These are phyloP conservation scores for Aleadryas rufinucha DNA, from an alignment of 2,113 vertebrate species.

Conservation along the genomic window DNA sequence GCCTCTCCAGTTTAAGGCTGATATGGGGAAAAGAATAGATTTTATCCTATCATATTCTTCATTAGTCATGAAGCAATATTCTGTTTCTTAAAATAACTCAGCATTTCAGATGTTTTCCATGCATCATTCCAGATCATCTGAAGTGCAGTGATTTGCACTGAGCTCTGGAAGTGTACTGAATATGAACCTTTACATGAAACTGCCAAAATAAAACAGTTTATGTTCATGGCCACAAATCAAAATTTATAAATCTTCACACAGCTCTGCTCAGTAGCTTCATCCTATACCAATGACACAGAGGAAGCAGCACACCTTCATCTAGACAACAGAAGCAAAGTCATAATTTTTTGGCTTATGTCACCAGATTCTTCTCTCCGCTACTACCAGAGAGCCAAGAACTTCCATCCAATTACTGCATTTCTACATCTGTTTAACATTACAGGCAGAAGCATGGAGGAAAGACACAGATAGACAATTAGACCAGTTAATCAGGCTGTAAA, in stretches of 20 bases:
- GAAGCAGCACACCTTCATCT: neutral
- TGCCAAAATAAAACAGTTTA: neutral
- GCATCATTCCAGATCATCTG: neutral
- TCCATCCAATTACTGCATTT: neutral
- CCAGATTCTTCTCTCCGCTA: neutral
- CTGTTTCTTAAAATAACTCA: conserved; percentile 3
- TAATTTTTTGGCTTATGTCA: neutral
- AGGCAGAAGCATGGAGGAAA: neutral
- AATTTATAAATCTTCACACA: neutral
- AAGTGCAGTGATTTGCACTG: neutral
- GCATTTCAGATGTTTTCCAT: neutral
- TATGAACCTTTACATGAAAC: neutral
- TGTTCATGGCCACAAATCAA: neutral
- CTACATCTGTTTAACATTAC: neutral
- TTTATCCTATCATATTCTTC: neutral
- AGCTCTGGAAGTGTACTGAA: neutral
- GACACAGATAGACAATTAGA: neutral
- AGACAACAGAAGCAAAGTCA: neutral
- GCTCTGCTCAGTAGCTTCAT: neutral
- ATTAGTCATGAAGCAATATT: neutral
- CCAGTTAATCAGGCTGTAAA: neutral
- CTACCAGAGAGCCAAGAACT: neutral
- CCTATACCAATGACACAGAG: neutral
- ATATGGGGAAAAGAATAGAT: neutral
- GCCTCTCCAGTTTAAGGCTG: neutral